Evolutionary conservation across 2,113 vertebrate species (phyloP).

Genomic region (human): GRCh38 chr3:97072501-97073000

Average conservation of each 20-base stretch:
- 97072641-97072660: neutral
- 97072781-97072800: neutral
- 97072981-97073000: conserved; percentile 30
- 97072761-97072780: neutral
- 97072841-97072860: conserved; percentile 41
- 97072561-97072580: neutral
- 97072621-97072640: neutral
- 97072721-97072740: neutral
- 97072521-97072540: neutral
- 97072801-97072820: neutral
- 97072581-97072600: neutral
- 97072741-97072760: neutral
- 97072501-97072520: neutral
- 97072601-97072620: neutral
- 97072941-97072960: conserved; percentile 5
- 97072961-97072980: conserved; percentile 16
- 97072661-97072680: neutral
- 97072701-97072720: neutral
- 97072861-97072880: conserved; percentile 10
- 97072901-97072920: neutral
- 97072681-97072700: neutral
- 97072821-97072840: conserved; percentile 19
- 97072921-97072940: neutral
- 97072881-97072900: neutral
- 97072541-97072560: too few relatives aligned